Evolutionary conservation across 1,140 invertebrate species (phyloP), one percentile per base, ranked within the genome.

Genomic region (Chlorops oryzae): DNA sequence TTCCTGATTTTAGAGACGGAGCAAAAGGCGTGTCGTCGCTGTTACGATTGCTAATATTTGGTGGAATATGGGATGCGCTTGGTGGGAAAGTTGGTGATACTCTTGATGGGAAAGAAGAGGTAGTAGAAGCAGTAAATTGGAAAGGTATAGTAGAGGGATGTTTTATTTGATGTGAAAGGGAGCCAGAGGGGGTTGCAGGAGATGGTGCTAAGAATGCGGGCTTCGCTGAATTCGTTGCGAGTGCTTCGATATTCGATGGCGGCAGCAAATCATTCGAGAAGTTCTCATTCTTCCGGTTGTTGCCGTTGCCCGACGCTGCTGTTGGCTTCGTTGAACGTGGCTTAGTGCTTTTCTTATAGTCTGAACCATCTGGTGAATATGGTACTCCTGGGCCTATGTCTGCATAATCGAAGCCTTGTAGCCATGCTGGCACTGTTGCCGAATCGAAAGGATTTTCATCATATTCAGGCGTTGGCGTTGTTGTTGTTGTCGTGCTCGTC

Each of bases 101-200:
- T 69, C 64, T 65, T 45, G 65, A 69, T 69, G 65, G 65, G 55
- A 61, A 64, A 69, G 65, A 61, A 38, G 63, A 49, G 45, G 45
- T 37, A 47, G 41, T 44, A 40, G 47, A 39, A 41, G 52, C 20
- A 44, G 47, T 56, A 54, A 58, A 52, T 47, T n/a, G 37, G n/a
- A 32, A 32, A 28, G 28, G 5, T 15, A 38, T 41, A 10, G 32
- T 28, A 54, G 50, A 46, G 27, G 41, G 47, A 44, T 45, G 43
- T 43, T 28, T 9, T 10, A 15, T 32, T 15, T 32, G 9, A 15
- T 37, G 44, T 58, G 25, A 28, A 45, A 46, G 42, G 54, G 56
- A 51, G 56, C 52, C 12, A 55, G 47, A 20, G 59, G 41, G 22
- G 34, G 22, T 38, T 53, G 43, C n/a, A 18, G 24, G 46, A n/a